phyloP scores from a whole-genome alignment of 1,140 invertebrate species.

The Callitettix versicolor region DNA sequence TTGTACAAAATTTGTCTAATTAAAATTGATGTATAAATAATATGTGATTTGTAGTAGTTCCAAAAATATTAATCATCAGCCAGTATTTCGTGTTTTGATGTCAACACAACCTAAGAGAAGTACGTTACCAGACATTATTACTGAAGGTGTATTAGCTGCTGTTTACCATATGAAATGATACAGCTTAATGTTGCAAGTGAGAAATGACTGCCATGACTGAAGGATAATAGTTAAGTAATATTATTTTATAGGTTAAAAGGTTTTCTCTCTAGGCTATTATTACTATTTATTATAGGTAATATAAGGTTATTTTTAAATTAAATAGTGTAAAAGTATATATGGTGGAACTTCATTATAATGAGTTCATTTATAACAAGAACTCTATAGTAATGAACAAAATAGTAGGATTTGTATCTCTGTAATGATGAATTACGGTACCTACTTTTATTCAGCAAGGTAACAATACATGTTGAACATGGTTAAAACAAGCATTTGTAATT shows the following conservation, averaged over 20 bases:
- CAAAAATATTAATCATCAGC: slow-evolving; percentile 31
- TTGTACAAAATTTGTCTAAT: too few species aligned
- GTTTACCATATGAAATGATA: slow-evolving; percentile 14
- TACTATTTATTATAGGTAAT: not conserved
- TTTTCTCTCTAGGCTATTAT: not conserved
- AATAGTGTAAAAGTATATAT: not conserved
- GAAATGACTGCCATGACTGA: too few species aligned
- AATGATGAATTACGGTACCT: too few species aligned
- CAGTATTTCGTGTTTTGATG: slow-evolving; percentile 34
- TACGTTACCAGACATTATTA: slow-evolving; percentile 40
- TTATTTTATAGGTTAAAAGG: not conserved
- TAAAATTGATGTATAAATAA: too few species aligned
- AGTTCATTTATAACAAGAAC: not conserved
- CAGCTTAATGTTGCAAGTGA: too few species aligned
- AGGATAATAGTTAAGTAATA: not conserved
- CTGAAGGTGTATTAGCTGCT: slow-evolving; percentile 36
- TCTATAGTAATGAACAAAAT: too few species aligned
- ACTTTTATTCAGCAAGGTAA: too few species aligned
- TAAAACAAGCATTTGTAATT: too few species aligned
- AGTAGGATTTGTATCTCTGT: too few species aligned
- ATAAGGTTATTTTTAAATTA: not conserved
- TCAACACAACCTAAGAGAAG: slow-evolving; percentile 33
- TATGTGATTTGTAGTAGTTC: slow-evolving; percentile 8
- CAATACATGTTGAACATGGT: too few species aligned
- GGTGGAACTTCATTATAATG: not conserved